A percentile compares a stretch with the other conserved stretches of the same genome.
Evolutionary conservation across 2,888 invertebrate genomes (phyloP).

Genomic region (Thumatha senex): DNA sequence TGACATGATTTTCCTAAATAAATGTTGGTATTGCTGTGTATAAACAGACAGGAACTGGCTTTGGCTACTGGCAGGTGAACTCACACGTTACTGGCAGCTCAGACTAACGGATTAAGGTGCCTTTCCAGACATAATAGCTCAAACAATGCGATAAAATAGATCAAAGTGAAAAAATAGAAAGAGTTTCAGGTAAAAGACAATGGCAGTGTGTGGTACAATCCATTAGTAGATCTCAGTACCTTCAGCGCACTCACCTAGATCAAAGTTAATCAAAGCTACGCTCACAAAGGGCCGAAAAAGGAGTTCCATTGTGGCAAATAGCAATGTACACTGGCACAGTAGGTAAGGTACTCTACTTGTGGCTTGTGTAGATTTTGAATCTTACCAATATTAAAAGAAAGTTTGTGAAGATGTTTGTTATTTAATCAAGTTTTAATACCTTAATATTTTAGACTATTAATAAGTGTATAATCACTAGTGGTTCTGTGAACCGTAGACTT

Average conservation of each 20-base stretch:
- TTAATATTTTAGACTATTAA: too few species aligned
- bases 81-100: too few species aligned
- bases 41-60: too few species aligned
- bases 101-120: too few species aligned
- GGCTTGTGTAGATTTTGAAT: not conserved
- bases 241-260: slow-evolving; percentile 74
- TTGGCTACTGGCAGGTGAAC: too few species aligned
- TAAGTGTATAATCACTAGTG: too few species aligned
- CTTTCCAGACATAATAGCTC: too few species aligned
- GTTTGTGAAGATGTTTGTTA: not conserved
- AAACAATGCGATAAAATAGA: too few species aligned
- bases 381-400: not conserved
- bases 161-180: not conserved
- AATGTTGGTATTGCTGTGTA: too few species aligned
- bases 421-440: too few species aligned
- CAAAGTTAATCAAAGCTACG: slow-evolving; percentile 82
- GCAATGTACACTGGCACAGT: slow-evolving; percentile 20
- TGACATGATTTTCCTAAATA: too few species aligned
- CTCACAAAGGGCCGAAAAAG: slow-evolving; percentile 78
- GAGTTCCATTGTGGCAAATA: slow-evolving; percentile 73
- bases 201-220: slow-evolving; percentile 56
- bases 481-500: too few species aligned
- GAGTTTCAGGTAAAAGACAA: slow-evolving; percentile 48
- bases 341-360: slow-evolving; percentile 51
- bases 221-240: slow-evolving; percentile 56